phyloP scores from a whole-genome alignment of 1,140 invertebrate species.

The Hycleus cichorii region DNA sequence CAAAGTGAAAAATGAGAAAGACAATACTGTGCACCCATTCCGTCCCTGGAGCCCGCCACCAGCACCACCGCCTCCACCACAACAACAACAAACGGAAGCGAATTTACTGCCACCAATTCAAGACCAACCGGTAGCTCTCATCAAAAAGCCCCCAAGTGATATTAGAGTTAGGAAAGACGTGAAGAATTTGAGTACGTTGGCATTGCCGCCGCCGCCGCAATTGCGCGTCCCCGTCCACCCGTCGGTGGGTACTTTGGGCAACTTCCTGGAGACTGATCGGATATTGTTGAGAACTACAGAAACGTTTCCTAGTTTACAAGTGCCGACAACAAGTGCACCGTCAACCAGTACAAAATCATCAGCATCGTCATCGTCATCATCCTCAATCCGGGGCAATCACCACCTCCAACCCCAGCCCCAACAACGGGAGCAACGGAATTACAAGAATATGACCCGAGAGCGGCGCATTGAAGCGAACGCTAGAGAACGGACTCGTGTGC shows the following conservation, averaged over 20 bases:
- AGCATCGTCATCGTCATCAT: slow-evolving; percentile 4
- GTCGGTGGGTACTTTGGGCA: slow-evolving; percentile 34
- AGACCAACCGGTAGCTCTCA: slow-evolving; percentile 15
- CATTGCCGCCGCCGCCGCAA: slow-evolving; percentile 26
- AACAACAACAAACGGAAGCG: not conserved
- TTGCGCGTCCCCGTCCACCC: slow-evolving; percentile 49
- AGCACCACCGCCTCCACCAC: slow-evolving; percentile 5
- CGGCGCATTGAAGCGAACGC: slow-evolving; percentile 90
- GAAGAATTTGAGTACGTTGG: slow-evolving; percentile 8
- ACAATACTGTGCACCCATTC: slow-evolving; percentile 42
- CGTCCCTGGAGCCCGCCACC: slow-evolving; percentile 46
- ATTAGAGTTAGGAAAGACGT: slow-evolving; percentile 9
- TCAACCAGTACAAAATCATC: not conserved
- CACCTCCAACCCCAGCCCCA: not conserved
- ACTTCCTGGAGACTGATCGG: slow-evolving; percentile 31
- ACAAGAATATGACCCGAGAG: slow-evolving; percentile 92
- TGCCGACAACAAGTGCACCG: not conserved
- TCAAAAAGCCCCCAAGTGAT: not conserved
- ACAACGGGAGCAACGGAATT: slow-evolving; percentile 70
- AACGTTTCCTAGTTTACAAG: slow-evolving; percentile 31
- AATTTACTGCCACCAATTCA: not conserved
- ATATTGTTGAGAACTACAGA: slow-evolving; percentile 28
- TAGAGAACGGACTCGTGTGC: slow-evolving; percentile 82
- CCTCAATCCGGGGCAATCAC: not conserved
- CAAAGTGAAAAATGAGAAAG: slow-evolving; percentile 38